Percentiles rank a stretch among this genome's conserved stretches.
Evolutionary conservation across 1,140 invertebrate genomes (phyloP).

Genomic region (Drosophila arawakana): DNA sequence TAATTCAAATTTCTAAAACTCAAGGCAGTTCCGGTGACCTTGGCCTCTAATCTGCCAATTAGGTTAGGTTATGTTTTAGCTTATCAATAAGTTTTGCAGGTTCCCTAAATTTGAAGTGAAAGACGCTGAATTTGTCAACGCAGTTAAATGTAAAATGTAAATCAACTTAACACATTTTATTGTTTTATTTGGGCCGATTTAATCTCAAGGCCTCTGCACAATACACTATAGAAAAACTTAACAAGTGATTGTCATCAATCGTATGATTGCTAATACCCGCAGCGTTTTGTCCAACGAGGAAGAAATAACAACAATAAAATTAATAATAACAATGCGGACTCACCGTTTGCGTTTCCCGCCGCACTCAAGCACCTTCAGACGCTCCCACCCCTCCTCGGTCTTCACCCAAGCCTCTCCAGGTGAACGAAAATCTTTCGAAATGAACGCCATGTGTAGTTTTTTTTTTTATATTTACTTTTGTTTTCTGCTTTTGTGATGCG

Average conservation of each 20-base stretch:
- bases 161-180: conserved; percentile 12
- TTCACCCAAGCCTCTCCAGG: conserved; percentile 99
- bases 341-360: conserved; percentile 87
- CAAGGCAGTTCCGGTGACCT: conserved; percentile 25
- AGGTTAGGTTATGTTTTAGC: conserved; percentile 26
- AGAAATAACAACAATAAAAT: neutral
- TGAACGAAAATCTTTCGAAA: conserved; percentile 96
- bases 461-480: conserved; percentile 13
- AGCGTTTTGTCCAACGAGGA: neutral
- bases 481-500: neutral
- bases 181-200: conserved; percentile 20
- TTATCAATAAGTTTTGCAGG: conserved; percentile 15
- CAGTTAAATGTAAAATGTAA: neutral
- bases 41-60: conserved; percentile 26
- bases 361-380: conserved; percentile 95
- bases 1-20: conserved; percentile 5
- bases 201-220: conserved; percentile 17
- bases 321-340: conserved; percentile 56
- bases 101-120: neutral
- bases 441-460: conserved; percentile 93
- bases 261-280: conserved; percentile 24
- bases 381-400: conserved; percentile 98
- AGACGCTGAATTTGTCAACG: conserved; percentile 7
- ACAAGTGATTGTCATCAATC: conserved; percentile 30
- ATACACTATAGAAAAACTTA: conserved; percentile 16